Conservation (phyloP, 2,888 invertebrate genomes). For the Conops quadrifasciatus region DNA sequence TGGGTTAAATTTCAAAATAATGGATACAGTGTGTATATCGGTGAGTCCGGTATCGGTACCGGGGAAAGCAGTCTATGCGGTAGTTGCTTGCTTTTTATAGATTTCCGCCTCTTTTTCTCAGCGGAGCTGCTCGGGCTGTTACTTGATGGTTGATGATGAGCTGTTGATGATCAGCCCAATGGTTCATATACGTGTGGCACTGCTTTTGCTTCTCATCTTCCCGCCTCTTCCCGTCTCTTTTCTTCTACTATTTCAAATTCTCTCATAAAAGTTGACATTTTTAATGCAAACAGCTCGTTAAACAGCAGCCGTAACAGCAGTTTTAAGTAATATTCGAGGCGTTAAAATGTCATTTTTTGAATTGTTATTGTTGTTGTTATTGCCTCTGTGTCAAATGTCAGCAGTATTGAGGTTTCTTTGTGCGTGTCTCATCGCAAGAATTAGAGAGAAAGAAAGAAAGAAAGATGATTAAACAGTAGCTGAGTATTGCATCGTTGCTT, state of each 20-base stretch:
- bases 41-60: background rate
- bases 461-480: too few species aligned
- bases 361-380: background rate
- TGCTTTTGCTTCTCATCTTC: background rate
- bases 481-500: too few species aligned
- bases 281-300: slow-evolving; percentile 41
- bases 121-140: background rate
- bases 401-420: background rate
- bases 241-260: slow-evolving; percentile 36
- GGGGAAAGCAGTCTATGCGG: background rate
- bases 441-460: too few species aligned
- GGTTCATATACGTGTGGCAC: too few species aligned
- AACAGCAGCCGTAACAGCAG: slow-evolving; percentile 37
- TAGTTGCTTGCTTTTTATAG: slow-evolving; percentile 1
- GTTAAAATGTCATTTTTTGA: slow-evolving; percentile 23
- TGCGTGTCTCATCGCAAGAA: too few species aligned
- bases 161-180: too few species aligned
- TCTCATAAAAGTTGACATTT: slow-evolving; percentile 43
- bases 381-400: slow-evolving; percentile 11
- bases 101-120: slow-evolving; percentile 4
- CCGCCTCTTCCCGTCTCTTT: too few species aligned
- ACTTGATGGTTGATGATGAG: too few species aligned
- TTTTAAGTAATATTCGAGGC: slow-evolving; percentile 26
- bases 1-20: slow-evolving; percentile 5
- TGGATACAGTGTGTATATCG: too few species aligned